Base-by-base conservation (phyloP, 2,888 invertebrate species). In the Steromphala cineraria region DNA sequence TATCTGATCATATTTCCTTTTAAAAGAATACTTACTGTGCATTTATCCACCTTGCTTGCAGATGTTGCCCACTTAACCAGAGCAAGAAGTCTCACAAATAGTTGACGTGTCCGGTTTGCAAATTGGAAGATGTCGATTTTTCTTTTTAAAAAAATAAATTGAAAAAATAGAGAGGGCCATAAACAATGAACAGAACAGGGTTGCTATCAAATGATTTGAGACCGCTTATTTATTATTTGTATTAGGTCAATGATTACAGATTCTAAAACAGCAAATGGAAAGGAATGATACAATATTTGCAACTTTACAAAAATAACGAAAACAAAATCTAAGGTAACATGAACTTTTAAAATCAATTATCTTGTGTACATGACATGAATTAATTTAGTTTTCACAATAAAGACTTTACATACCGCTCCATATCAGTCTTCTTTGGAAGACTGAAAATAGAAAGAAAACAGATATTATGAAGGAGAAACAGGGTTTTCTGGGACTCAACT, bases 51-150 rank as follows among this genome's bases (percentile, higher is more conserved):
- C 95, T 99, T 99, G 0, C 98, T 98, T 24, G 99, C 99, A 93
- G 98, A 98, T 92, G 97, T 98, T 0, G 99, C 98, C 99, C 99
- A 99, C 94, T 99, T 99, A 0, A 99, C 99, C 28, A 99, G 94
- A 0, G 99, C 99, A 86, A 99, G 94, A 24, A 99, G 95, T 53
- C 99, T 95, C 0, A 99, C 98, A 94, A 99, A 99, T 56, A 99
- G 94, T 92, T 99, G 98, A 7, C 99, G 95, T 0, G 99, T 99
- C 83, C 98, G 95, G 24, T 98, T 98, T 71, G 99, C 98, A 94
- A 99, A 99, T 93, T 98, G 97, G 5, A 95, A 94, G 80, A 99
- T 99, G 94, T 99, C 99, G 90, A 99, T 97, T 94, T 99, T 99
- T 8, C 93, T 92, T 86, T 46, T 36, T 36, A 36, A 46, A 46